Base-by-base conservation (phyloP, 2,113 vertebrate genomes). In the Aepyceros melampus region DNA sequence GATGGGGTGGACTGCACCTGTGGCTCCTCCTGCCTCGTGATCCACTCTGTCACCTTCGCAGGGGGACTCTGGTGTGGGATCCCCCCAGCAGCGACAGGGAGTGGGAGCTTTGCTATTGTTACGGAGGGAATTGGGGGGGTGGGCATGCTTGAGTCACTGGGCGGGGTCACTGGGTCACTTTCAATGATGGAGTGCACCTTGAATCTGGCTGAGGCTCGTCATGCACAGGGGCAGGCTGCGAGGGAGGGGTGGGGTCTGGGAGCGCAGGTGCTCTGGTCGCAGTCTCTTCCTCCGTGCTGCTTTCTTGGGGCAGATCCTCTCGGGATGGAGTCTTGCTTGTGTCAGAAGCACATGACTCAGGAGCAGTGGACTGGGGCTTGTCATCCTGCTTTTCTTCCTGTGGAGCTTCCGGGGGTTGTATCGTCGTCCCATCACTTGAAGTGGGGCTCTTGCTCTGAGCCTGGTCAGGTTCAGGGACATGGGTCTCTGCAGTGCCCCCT, bases 11-110 rank as follows among this genome's bases (percentile, higher is more conserved):
- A 99, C 93, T 88, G 99, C 74, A 99, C 98, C 87, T 98, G 99
- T 33, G 99, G 98, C 64, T 99, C 99, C 91, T 99, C 99, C 2
- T 99, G 99, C 97, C 99, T 99, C 7, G 99, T 99, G 91, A 99
- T 99, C 99, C 99, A 99, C 58, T 99, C 99, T 0, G 99, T 98
- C 87, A 99, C 98, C 94, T 99, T 99, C 10, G 99, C 40, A 36
- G 99, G 0, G 0, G 98, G 1, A 2, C 94, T 99, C 98, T 98
- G 99, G 95, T 98, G 99, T 56, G 98, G 98, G 87, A 98, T 51
- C 0, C 99, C 98, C 16, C 99, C 95, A 1, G 99, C 15, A 17
- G 98, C 95, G 14, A 98, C 97, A 0, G 99, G 47, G 0, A 98
- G 21, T 5, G 98, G 97, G 97, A 99, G 83, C 98, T 99, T 99